Evolutionary conservation across 2,888 invertebrate species (phyloP), one percentile per base, ranked within the genome.

Genomic region (Biston betularia): DNA sequence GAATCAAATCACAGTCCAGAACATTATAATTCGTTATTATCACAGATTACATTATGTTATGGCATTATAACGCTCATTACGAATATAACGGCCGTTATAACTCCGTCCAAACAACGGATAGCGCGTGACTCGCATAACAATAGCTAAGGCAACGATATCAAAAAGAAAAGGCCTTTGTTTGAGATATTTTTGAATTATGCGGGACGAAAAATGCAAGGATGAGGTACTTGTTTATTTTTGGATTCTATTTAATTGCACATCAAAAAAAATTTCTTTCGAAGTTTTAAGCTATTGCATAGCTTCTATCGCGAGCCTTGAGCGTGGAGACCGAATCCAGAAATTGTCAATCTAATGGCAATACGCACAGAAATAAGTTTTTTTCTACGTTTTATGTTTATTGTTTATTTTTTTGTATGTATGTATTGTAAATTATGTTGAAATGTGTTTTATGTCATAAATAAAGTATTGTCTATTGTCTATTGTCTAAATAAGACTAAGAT

Each of bases 51-150:
- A 64, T 68, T 63, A 14, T 42, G 63, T 52, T 63, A 56, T 34
- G 38, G 40, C 59, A 50, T 68, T 60, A 60, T 60, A 56, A 58
- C 52, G 48, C 68, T 71, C 70, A 71, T 74, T 72, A 72, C 63
- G 67, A 66, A 63, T 63, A 74, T 68, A 72, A 72, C 72, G 66
- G 61, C 68, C 60, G 60, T 45, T 62, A 63, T 57, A 68, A 63
- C 62, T 60, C 45, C 40, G 61, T 53, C 59, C 57, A 46, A 59
- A 57, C 46, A 52, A 52, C 50, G 57, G 56, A 55, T 50, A 38
- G 65, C 65, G 64, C 76, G 74, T 76, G 76, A 73, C 72, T 67
- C 33, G 73, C 71, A 65, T 76, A 62, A 65, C 69, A 69, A 75
- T 71, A 52, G 40, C 44, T 12, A 53, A 65, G 55, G 74, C 70